A percentile compares a stretch with the other conserved stretches of the same genome.
Evolutionary conservation across 1,140 invertebrate genomes (phyloP).

Genomic region (Oncopeltus fasciatus): DNA sequence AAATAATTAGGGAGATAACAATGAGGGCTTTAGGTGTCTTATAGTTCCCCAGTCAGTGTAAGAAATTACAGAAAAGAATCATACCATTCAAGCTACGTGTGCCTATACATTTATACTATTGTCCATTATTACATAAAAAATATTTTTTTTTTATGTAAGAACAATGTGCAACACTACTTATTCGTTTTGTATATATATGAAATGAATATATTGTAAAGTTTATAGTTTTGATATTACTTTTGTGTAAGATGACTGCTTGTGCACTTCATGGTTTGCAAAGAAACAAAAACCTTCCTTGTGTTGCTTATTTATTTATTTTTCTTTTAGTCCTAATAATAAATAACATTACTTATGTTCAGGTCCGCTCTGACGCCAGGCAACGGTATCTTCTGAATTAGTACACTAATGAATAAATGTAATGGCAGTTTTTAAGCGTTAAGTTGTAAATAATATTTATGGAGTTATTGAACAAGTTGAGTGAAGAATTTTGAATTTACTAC

Average conservation of each 20-base stretch:
- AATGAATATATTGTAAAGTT: constrained; percentile 6
- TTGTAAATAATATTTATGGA: too few species aligned
- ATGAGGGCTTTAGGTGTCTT: constrained; percentile 1
- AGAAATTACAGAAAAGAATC: background rate
- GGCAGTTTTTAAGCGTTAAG: too few species aligned
- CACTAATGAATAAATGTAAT: too few species aligned
- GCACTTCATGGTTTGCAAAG: constrained; percentile 3
- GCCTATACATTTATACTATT: background rate
- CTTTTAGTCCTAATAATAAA: too few species aligned
- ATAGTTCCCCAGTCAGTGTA: background rate
- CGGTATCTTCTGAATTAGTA: too few species aligned
- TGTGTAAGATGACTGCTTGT: constrained; percentile 4
- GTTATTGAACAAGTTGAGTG: too few species aligned
- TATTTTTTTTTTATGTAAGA: background rate
- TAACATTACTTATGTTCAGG: too few species aligned
- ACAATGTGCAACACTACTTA: constrained; percentile 1
- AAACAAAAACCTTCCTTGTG: too few species aligned
- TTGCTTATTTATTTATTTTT: too few species aligned
- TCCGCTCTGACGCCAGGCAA: too few species aligned
- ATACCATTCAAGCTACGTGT: background rate
- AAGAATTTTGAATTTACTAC: too few species aligned
- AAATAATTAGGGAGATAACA: background rate
- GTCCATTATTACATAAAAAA: background rate
- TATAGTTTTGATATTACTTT: constrained; percentile 10
- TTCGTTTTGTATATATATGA: constrained; percentile 5